phyloP scores from a whole-genome alignment of 2,888 invertebrate species.

The Oscheius sp. region DNA sequence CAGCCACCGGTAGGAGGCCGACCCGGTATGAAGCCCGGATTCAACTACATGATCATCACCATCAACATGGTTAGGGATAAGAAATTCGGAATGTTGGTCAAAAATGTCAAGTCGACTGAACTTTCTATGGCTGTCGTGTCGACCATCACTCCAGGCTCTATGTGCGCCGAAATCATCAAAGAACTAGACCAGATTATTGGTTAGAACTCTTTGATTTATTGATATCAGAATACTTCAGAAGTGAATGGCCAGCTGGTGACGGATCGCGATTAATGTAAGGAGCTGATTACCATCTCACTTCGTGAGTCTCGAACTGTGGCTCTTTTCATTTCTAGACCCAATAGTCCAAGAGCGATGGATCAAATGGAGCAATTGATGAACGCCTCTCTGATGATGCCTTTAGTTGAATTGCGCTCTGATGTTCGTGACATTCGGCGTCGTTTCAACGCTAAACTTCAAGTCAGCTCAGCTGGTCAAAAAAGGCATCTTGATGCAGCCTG shows the following conservation, averaged over 20 bases:
- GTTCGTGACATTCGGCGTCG: slow-evolving; percentile 2
- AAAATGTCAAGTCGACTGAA: not conserved
- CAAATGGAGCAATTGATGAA: not conserved
- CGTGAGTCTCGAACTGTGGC: not conserved
- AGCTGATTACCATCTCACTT: not conserved
- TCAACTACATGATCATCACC: not conserved
- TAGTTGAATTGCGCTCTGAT: not conserved
- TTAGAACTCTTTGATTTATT: too few species aligned
- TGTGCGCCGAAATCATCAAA: slow-evolving; percentile 9
- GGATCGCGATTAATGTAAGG: not conserved
- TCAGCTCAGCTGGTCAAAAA: not conserved
- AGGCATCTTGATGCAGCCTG: not conserved
- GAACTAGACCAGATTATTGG: slow-evolving; percentile 1
- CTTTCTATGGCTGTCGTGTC: not conserved
- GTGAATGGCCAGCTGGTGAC: not conserved
- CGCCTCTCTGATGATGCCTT: slow-evolving; percentile 4
- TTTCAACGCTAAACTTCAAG: slow-evolving; percentile 1
- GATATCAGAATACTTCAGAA: too few species aligned
- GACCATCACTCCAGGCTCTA: not conserved
- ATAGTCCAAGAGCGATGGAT: not conserved
- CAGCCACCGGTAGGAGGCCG: too few species aligned
- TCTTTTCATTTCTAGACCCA: not conserved
- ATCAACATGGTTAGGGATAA: not conserved
- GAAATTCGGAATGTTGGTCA: slow-evolving; percentile 23
- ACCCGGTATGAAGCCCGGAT: not conserved